These are phyloP conservation scores for Halesus radiatus DNA, from an alignment of 1,140 invertebrate genomes.

Conservation along the genomic window DNA sequence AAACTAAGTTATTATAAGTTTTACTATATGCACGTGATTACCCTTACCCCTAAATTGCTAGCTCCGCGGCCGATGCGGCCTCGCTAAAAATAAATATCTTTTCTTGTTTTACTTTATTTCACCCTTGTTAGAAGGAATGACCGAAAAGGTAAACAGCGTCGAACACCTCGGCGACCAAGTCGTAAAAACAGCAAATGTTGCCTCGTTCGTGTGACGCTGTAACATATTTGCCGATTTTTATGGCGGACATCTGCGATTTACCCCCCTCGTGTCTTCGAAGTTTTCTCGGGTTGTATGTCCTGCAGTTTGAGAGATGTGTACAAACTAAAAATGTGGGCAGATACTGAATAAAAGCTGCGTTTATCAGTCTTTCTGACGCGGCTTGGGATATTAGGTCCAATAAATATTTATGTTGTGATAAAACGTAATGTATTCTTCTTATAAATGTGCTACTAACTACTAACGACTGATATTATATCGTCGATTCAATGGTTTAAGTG, in stretches of 20 bases:
- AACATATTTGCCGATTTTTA: slow-evolving; percentile 18
- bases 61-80: no score
- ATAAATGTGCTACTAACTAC: no score
- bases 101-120: background rate
- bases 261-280: background rate
- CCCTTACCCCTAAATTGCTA: no score
- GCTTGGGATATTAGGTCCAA: background rate
- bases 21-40: no score
- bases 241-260: background rate
- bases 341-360: background rate
- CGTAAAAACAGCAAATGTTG: background rate
- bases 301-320: background rate
- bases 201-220: background rate
- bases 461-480: no score
- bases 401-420: background rate
- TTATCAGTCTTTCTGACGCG: background rate
- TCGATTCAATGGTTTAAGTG: no score
- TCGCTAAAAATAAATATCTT: no score
- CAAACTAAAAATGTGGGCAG: background rate
- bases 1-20: no score
- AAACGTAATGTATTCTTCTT: background rate
- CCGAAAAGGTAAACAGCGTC: background rate
- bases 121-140: background rate
- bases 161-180: slow-evolving; percentile 3
- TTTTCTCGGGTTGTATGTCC: background rate